These are phyloP conservation scores for Lordiphosa collinella DNA, from an alignment of 1,140 invertebrate species.

Conservation along the genomic window DNA sequence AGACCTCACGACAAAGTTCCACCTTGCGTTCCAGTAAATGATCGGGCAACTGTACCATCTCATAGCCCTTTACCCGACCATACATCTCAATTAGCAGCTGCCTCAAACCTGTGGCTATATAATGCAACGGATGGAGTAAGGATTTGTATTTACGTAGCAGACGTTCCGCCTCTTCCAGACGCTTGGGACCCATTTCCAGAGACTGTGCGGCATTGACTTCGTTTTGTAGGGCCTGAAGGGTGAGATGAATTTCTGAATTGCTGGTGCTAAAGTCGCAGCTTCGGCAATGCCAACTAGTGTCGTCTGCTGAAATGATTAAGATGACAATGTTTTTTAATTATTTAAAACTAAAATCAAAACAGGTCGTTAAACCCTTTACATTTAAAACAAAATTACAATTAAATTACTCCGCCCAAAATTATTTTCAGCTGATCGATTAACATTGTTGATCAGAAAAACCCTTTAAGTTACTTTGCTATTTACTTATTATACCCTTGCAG, in stretches of 20 bases:
- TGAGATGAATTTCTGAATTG: slow-evolving; percentile 82
- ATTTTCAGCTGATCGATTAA: too few relatives aligned
- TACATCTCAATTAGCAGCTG: slow-evolving; percentile 87
- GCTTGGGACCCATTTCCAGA: slow-evolving; percentile 78
- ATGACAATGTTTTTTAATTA: too few relatives aligned
- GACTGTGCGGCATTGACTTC: slow-evolving; percentile 81
- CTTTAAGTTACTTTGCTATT: too few relatives aligned
- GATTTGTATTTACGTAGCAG: slow-evolving; percentile 83
- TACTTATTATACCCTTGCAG: too few relatives aligned
- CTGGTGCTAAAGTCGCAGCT: slow-evolving; percentile 84
- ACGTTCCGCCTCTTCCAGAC: slow-evolving; percentile 80
- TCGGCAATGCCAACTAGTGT: slow-evolving; percentile 87
- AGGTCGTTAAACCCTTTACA: too few relatives aligned
- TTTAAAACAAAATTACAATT: too few relatives aligned
- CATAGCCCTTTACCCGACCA: slow-evolving; percentile 86
- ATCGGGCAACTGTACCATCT: slow-evolving; percentile 86
- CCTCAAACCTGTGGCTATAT: slow-evolving; percentile 83
- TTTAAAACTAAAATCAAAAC: too few relatives aligned
- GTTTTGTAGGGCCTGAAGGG: slow-evolving; percentile 83
- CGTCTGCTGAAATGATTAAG: slow-evolving; percentile 80
- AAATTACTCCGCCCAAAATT: too few relatives aligned
- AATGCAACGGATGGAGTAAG: slow-evolving; percentile 87
- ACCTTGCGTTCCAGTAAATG: slow-evolving; percentile 87
- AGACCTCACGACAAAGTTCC: slow-evolving; percentile 85
- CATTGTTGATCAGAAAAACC: too few relatives aligned